Conservation (phyloP, 2,113 vertebrate species). For the Nestor notabilis region DNA sequence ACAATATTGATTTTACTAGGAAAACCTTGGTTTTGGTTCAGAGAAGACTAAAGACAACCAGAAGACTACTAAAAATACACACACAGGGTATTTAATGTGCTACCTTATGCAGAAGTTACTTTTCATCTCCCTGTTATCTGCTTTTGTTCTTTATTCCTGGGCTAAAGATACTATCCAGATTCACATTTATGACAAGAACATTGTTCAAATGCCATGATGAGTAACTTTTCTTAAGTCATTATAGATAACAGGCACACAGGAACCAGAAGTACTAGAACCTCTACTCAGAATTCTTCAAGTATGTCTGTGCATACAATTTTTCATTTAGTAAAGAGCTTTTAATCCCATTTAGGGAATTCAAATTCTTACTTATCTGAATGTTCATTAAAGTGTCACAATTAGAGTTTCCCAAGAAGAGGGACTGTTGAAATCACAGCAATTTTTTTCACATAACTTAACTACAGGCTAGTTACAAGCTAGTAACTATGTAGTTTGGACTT, state of each 20-base stretch:
- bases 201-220: not conserved
- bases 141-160: not conserved
- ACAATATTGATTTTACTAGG: not conserved
- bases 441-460: not conserved
- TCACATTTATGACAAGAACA: not conserved
- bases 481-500: not conserved
- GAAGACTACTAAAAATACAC: not conserved
- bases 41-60: not conserved
- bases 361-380: not conserved
- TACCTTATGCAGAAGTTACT: not conserved
- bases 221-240: not conserved
- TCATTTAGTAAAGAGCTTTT: not conserved
- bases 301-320: not conserved
- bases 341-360: not conserved
- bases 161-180: not conserved
- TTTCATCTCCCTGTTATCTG: not conserved
- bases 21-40: not conserved
- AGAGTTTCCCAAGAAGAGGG: not conserved
- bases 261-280: not conserved
- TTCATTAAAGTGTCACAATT: not conserved
- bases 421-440: fast-evolving
- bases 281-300: not conserved
- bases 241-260: not conserved
- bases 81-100: not conserved
- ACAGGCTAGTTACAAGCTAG: not conserved